A percentile compares a stretch with the other conserved stretches of the same genome.
These are phyloP conservation scores for Leptinotarsa haldemani DNA, from an alignment of 2,888 invertebrate species.

Conservation along the genomic window DNA sequence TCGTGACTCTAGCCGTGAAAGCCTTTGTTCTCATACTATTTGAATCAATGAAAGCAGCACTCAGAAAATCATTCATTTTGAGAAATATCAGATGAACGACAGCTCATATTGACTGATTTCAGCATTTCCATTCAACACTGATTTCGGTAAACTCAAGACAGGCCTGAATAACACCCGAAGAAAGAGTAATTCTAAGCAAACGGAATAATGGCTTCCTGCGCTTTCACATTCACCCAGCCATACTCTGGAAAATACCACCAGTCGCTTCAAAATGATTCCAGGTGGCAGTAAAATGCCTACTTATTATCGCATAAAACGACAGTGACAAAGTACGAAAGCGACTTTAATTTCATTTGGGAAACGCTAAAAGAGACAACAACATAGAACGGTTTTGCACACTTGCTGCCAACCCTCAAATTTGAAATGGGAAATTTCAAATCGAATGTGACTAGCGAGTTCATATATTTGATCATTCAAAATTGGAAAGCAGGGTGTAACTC, in stretches of 20 bases:
- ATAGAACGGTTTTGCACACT: not conserved
- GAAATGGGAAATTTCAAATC: slow-evolving; percentile 6
- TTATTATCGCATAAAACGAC: slow-evolving; percentile 22
- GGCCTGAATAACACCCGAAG: not conserved
- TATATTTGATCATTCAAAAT: not conserved
- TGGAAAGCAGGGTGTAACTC: not conserved
- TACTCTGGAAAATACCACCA: not conserved
- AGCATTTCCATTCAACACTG: too few species aligned
- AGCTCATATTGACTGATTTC: too few species aligned
- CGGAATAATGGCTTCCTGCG: not conserved
- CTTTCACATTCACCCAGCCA: not conserved
- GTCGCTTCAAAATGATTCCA: not conserved
- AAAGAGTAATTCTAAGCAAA: not conserved
- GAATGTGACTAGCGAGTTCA: slow-evolving; percentile 1
- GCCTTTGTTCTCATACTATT: too few species aligned
- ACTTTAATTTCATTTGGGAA: slow-evolving; percentile 21
- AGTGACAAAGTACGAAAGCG: slow-evolving; percentile 22
- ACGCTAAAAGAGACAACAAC: slow-evolving; percentile 14
- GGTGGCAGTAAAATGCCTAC: slow-evolving; percentile 18
- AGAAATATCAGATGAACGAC: too few species aligned
- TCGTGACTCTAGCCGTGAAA: too few species aligned
- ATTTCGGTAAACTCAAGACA: too few species aligned
- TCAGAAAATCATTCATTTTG: too few species aligned
- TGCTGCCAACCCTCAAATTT: not conserved
- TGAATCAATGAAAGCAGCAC: too few species aligned